These are phyloP conservation scores for Cephalotes varians DNA, from an alignment of 2,888 invertebrate species.

Conservation along the genomic window DNA sequence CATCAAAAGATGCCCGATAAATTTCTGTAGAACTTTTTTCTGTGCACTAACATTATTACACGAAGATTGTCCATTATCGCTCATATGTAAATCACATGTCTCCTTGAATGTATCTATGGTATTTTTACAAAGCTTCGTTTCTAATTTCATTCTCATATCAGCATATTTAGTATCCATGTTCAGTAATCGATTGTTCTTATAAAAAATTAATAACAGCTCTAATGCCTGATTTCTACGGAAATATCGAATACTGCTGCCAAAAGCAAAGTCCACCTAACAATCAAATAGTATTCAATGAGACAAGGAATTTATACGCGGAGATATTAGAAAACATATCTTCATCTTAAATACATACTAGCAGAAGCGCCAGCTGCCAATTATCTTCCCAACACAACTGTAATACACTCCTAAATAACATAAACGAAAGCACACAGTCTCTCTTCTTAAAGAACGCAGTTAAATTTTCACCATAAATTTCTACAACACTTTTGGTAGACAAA, in stretches of 20 bases:
- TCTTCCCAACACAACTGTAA: slow-evolving; percentile 90
- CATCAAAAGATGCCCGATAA: slow-evolving; percentile 87
- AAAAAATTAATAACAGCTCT: slow-evolving; percentile 89
- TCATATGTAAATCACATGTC: slow-evolving; percentile 79
- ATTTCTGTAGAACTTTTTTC: slow-evolving; percentile 87
- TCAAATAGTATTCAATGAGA: slow-evolving; percentile 11
- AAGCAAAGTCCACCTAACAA: slow-evolving; percentile 86
- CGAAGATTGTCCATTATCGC: slow-evolving; percentile 76
- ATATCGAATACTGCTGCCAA: slow-evolving; percentile 88
- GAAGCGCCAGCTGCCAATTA: slow-evolving; percentile 88
- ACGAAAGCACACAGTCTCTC: slow-evolving; percentile 89
- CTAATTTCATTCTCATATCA: slow-evolving; percentile 85
- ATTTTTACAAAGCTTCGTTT: slow-evolving; percentile 86
- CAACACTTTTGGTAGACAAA: slow-evolving; percentile 83
- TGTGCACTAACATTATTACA: slow-evolving; percentile 57
- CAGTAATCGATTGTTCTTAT: slow-evolving; percentile 87
- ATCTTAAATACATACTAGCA: slow-evolving; percentile 84
- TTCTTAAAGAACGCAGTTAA: slow-evolving; percentile 88
- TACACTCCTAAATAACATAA: slow-evolving; percentile 89
- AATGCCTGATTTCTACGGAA: slow-evolving; percentile 90
- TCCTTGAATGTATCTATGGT: slow-evolving; percentile 85
- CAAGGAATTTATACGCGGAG: slow-evolving; percentile 11
- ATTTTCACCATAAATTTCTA: slow-evolving; percentile 87
- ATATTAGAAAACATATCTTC: neutral
- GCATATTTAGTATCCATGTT: slow-evolving; percentile 84